Evolutionary conservation across 1,140 invertebrate genomes (phyloP).

Genomic region (Apis dorsata): DNA sequence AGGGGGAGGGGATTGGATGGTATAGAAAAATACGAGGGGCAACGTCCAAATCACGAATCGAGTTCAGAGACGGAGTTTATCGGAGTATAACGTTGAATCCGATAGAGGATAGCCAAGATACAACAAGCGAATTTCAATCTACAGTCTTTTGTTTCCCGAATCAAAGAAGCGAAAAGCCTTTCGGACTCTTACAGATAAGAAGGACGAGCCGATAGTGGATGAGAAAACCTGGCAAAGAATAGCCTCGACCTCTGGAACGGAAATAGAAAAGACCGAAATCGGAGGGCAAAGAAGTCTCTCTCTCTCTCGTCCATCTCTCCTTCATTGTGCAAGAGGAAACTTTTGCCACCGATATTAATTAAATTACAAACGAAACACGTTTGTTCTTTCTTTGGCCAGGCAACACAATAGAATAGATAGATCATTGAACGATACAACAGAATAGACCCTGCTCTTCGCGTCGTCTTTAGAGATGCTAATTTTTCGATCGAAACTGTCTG

Average conservation of each 20-base stretch:
- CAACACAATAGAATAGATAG: too few species aligned
- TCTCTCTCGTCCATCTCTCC: constrained; percentile 46
- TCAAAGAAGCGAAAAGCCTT: constrained; percentile 60
- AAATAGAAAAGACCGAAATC: constrained; percentile 47
- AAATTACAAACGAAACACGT: constrained; percentile 48
- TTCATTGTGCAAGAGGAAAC: constrained; percentile 39
- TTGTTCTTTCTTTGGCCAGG: neutral
- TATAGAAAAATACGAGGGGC: constrained; percentile 23
- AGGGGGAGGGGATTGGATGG: neutral
- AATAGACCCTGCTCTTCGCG: neutral
- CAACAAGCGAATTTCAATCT: constrained; percentile 71
- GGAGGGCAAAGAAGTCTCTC: constrained; percentile 35
- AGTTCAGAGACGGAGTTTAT: constrained; percentile 57
- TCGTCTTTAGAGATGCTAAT: too few species aligned
- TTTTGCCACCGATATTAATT: constrained; percentile 51
- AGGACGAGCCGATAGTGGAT: constrained; percentile 50
- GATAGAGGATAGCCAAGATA: constrained; percentile 54
- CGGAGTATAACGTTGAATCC: constrained; percentile 66
- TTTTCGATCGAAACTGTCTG: too few species aligned
- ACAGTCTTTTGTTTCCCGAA: constrained; percentile 63
- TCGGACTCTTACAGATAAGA: constrained; percentile 58
- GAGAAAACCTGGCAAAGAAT: constrained; percentile 39
- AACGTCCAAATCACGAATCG: constrained; percentile 57
- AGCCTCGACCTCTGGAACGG: constrained; percentile 33
- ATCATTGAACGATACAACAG: too few species aligned